A percentile compares a stretch with the other conserved stretches of the same genome.
phyloP scores from a whole-genome alignment of 2,888 invertebrate species.

The Drosophila multiciliata region DNA sequence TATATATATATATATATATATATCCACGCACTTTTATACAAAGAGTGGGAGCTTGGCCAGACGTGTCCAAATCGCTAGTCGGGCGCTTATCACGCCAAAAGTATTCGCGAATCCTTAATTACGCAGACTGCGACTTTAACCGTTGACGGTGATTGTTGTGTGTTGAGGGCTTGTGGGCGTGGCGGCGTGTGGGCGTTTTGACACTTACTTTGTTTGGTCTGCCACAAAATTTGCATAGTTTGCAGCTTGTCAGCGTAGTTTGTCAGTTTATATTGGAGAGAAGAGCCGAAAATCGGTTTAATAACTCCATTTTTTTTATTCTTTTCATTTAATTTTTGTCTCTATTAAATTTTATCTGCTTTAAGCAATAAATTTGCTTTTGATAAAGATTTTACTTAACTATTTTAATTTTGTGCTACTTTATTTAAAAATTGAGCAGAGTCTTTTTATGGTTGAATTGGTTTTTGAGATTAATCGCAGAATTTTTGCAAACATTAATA shows the following conservation, averaged over 20 bases:
- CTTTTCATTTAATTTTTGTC: not conserved
- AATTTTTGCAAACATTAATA: not conserved
- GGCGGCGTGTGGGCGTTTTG: not conserved
- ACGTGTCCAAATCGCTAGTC: slow-evolving; percentile 61
- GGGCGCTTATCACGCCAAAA: slow-evolving; percentile 57
- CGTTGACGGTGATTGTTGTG: slow-evolving; percentile 1
- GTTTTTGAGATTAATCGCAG: not conserved
- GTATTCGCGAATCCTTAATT: slow-evolving; percentile 60
- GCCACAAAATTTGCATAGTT: slow-evolving; percentile 57
- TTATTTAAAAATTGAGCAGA: not conserved
- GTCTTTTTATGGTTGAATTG: not conserved
- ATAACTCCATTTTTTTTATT: not conserved
- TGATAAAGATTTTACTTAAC: not conserved
- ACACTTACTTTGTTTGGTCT: slow-evolving; percentile 32
- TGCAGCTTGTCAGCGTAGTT: slow-evolving; percentile 30
- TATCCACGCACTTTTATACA: not conserved
- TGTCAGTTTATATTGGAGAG: slow-evolving; percentile 10
- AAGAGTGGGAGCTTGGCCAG: not conserved
- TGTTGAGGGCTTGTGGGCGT: not conserved
- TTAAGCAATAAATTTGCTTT: not conserved
- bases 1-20: not conserved
- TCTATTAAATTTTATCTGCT: not conserved
- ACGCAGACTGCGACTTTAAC: slow-evolving; percentile 41
- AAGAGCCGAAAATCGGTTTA: too few species aligned
- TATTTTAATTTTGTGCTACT: not conserved